phyloP scores from a whole-genome alignment of 2,888 invertebrate species.

The Polia nebulosa region DNA sequence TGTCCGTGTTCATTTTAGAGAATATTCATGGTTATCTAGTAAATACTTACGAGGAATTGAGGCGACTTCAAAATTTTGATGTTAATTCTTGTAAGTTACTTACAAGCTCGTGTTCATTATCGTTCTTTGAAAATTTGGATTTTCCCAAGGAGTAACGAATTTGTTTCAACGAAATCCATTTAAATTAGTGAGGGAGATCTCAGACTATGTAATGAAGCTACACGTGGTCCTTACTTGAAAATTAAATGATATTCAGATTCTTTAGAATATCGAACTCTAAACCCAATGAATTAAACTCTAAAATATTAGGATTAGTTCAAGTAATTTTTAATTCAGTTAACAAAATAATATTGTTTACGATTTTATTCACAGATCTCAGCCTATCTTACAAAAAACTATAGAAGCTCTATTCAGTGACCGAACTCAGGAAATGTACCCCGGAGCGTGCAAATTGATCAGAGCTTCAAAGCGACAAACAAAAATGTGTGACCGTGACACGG shows the following conservation, averaged over 20 bases:
- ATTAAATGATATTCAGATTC: background rate
- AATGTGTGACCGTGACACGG: constrained; percentile 92
- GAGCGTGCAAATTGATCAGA: constrained; percentile 91
- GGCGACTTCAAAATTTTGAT: background rate
- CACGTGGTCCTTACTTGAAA: background rate
- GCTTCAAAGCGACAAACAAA: constrained; percentile 92
- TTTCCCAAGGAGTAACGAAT: background rate
- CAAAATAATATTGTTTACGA: constrained; percentile 14
- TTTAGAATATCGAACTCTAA: background rate
- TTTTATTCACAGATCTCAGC: constrained; percentile 84
- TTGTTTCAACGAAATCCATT: background rate
- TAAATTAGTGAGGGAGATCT: background rate
- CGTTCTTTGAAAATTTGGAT: constrained; percentile 23
- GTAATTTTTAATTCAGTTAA: background rate
- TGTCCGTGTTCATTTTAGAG: background rate
- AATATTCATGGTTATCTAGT: background rate
- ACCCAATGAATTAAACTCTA: background rate
- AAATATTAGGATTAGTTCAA: background rate
- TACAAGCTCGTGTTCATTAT: constrained; percentile 11
- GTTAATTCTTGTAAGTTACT: constrained; percentile 19
- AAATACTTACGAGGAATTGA: background rate
- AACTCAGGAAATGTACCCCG: constrained; percentile 80
- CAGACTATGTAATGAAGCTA: background rate
- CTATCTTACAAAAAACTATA: constrained; percentile 84
- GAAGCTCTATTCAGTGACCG: constrained; percentile 83